Evolutionary conservation across 92 coral and sea anemone genomes (phyloP).

Genomic region (Parazoanthus darwini): DNA sequence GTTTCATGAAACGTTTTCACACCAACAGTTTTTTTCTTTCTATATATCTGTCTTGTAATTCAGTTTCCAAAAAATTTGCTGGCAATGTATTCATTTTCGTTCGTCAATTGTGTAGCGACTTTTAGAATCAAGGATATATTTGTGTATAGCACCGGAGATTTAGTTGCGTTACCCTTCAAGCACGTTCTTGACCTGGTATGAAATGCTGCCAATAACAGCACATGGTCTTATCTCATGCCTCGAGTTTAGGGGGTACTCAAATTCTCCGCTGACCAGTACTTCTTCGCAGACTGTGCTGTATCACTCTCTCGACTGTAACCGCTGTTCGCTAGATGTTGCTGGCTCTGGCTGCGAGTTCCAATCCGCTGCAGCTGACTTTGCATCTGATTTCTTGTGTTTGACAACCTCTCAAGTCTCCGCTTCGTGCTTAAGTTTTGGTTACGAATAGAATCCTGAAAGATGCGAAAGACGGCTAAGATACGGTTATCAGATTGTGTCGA

Average conservation of each 20-base stretch:
- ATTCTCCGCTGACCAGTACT: conserved; percentile 38
- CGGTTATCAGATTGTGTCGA: too few relatives aligned
- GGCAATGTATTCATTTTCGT: too few relatives aligned
- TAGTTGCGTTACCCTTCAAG: neutral
- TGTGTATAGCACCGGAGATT: too few relatives aligned
- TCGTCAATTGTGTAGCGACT: too few relatives aligned
- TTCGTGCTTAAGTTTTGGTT: conserved; percentile 64
- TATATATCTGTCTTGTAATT: too few relatives aligned
- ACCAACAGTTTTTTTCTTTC: too few relatives aligned
- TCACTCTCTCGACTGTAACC: conserved; percentile 4
- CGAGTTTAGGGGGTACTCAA: conserved; percentile 5
- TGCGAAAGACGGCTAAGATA: too few relatives aligned
- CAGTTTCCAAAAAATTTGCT: too few relatives aligned
- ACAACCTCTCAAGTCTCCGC: conserved; percentile 60
- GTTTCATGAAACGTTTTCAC: too few relatives aligned
- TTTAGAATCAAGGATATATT: too few relatives aligned
- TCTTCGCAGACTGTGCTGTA: conserved; percentile 9
- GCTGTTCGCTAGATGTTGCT: conserved; percentile 34
- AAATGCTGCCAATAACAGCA: neutral
- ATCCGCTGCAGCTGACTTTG: conserved; percentile 49
- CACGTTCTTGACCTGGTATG: too few relatives aligned
- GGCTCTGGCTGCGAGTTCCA: conserved; percentile 31
- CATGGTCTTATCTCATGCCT: neutral
- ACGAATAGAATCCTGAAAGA: conserved; percentile 61
- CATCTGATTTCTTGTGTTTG: conserved; percentile 60